Conservation (phyloP, 2,888 invertebrate species). For the Nephrotoma flavescens region DNA sequence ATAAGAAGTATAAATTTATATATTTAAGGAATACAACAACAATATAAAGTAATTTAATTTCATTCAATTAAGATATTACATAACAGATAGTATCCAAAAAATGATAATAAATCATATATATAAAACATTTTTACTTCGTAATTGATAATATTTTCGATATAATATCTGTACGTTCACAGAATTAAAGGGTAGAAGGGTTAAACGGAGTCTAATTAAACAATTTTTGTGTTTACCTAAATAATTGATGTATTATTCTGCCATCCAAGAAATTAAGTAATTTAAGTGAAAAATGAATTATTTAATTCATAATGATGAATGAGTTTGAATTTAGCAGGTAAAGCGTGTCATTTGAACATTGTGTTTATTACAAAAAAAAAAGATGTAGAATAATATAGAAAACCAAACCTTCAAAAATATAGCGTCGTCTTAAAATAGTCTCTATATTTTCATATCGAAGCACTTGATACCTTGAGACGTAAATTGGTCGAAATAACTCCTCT, state of each 20-base stretch:
- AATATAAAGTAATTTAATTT: not conserved
- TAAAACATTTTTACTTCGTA: not conserved
- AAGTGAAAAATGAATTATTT: no score
- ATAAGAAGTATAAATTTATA: not conserved
- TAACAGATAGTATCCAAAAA: not conserved
- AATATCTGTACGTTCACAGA: not conserved
- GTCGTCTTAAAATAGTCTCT: no score
- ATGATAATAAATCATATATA: not conserved
- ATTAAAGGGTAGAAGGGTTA: not conserved
- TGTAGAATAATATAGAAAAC: no score
- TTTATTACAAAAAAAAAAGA: no score
- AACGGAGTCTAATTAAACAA: not conserved
- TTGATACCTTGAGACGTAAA: no score
- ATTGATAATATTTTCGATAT: not conserved
- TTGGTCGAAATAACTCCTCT: no score
- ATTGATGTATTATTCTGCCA: not conserved
- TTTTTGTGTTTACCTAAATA: not conserved
- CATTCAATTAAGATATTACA: not conserved
- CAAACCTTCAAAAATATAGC: no score
- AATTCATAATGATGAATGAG: no score
- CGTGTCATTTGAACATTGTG: no score
- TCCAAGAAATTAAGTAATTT: not conserved
- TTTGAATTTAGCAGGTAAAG: no score
- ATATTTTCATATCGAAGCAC: no score
- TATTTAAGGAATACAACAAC: not conserved